These are phyloP conservation scores for Sarcophaga variegata DNA, from an alignment of 2,888 invertebrate species.

Conservation along the genomic window DNA sequence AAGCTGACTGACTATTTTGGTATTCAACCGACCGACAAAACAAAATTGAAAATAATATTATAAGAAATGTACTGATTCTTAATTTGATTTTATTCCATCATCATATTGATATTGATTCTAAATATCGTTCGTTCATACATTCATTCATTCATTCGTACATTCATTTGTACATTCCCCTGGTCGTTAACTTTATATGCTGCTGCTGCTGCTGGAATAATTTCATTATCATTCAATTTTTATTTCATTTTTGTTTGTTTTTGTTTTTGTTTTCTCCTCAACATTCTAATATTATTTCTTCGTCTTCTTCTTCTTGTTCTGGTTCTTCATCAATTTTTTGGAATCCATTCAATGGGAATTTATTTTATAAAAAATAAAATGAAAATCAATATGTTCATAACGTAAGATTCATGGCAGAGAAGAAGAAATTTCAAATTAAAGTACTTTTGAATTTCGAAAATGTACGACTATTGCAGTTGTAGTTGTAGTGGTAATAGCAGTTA, in stretches of 20 bases:
- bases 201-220: slow-evolving; percentile 62
- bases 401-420: slow-evolving; percentile 14
- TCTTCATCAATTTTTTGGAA: slow-evolving; percentile 1
- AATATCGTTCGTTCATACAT: slow-evolving; percentile 20
- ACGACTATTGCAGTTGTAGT: too few relatives aligned
- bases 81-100: slow-evolving; percentile 60
- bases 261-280: neutral
- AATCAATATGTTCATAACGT: slow-evolving; percentile 41
- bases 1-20: neutral
- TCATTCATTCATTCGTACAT: neutral
- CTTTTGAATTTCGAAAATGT: slow-evolving; percentile 37
- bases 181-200: slow-evolving; percentile 53
- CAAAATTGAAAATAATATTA: slow-evolving; percentile 54
- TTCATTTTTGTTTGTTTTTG: slow-evolving; percentile 1
- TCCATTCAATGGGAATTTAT: slow-evolving; percentile 45
- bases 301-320: neutral
- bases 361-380: slow-evolving; percentile 24
- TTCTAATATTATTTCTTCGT: neutral
- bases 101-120: slow-evolving; percentile 19
- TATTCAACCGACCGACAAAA: slow-evolving; percentile 15
- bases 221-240: slow-evolving; percentile 46
- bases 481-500: too few relatives aligned
- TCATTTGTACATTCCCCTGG: slow-evolving; percentile 23
- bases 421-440: slow-evolving; percentile 35
- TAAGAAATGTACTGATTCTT: slow-evolving; percentile 55